These are phyloP conservation scores for Sarcophaga subvicina DNA, from an alignment of 2,888 invertebrate genomes.

Conservation along the genomic window DNA sequence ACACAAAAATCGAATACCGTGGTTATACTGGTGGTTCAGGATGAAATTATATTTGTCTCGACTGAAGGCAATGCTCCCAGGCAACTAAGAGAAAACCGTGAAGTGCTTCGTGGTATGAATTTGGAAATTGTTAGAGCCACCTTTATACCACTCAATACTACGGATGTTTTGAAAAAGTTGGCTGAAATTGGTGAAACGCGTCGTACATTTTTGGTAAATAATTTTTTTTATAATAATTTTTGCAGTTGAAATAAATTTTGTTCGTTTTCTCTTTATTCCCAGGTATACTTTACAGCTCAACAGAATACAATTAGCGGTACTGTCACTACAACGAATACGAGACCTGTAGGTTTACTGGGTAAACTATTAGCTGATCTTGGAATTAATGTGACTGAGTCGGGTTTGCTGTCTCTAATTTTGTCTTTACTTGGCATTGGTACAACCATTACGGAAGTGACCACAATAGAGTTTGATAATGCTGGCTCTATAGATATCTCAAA, in stretches of 20 bases:
- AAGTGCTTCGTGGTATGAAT: conserved; percentile 1
- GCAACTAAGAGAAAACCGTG: not conserved
- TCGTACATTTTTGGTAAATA: conserved; percentile 25
- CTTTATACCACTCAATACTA: not conserved
- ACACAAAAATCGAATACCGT: conserved; percentile 18
- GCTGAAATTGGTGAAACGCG: not conserved
- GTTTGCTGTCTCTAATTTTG: not conserved
- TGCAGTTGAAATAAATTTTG: not conserved
- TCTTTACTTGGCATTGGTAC: conserved; percentile 9
- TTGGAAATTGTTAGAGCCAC: conserved; percentile 17
- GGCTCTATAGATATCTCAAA: too few relatives aligned
- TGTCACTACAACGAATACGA: not conserved
- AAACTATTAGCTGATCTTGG: conserved; percentile 29
- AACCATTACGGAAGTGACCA: not conserved
- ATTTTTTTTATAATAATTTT: not conserved
- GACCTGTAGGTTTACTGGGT: conserved; percentile 22
- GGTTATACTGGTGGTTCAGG: conserved; percentile 8
- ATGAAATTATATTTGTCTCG: conserved; percentile 11
- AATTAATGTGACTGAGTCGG: conserved; percentile 1
- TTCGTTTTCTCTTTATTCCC: not conserved
- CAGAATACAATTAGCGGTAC: not conserved
- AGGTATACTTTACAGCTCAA: conserved; percentile 24
- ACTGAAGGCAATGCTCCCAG: not conserved
- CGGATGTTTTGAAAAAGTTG: conserved; percentile 10
- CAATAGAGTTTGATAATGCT: not conserved